Conservation (phyloP, 2,113 vertebrate genomes). For the Triplophysa dalaica region DNA sequence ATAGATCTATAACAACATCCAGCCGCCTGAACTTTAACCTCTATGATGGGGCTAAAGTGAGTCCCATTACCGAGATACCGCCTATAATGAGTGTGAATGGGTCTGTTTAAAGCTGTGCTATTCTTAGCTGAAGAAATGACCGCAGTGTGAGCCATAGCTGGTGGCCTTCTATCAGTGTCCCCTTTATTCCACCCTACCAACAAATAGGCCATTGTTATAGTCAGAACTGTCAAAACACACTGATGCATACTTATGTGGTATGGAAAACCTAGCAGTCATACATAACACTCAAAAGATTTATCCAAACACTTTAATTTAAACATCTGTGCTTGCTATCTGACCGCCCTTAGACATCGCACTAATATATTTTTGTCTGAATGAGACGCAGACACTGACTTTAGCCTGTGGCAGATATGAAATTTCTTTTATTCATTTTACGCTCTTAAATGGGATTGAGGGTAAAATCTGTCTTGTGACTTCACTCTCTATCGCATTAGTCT, state of each 20-base stretch:
- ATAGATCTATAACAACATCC: neutral
- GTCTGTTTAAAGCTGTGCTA: neutral
- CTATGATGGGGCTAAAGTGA: neutral
- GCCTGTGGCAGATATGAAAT: slow-evolving; percentile 28
- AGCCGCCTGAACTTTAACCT: slow-evolving; percentile 20
- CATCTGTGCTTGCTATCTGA: neutral
- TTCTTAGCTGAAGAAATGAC: neutral
- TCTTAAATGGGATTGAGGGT: slow-evolving; percentile 33
- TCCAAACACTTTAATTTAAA: neutral
- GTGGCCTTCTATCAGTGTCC: slow-evolving; percentile 1
- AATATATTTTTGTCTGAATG: neutral
- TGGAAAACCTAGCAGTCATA: no score
- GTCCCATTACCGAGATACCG: slow-evolving; percentile 15
- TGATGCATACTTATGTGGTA: neutral
- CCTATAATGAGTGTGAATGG: slow-evolving; percentile 2
- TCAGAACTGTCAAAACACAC: neutral
- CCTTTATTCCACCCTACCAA: slow-evolving; percentile 18
- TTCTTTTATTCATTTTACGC: neutral
- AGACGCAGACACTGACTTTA: slow-evolving; percentile 28
- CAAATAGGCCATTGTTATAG: slow-evolving; percentile 12
- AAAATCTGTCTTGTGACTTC: slow-evolving; percentile 42
- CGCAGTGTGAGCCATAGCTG: neutral
- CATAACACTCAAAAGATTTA: neutral
- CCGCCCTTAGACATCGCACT: slow-evolving; percentile 7
- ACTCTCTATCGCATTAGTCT: slow-evolving; percentile 47